Percentiles rank a stretch among this genome's conserved stretches.
Evolutionary conservation across 2,113 vertebrate genomes (phyloP).

Genomic region (Myrmecobius fasciatus): DNA sequence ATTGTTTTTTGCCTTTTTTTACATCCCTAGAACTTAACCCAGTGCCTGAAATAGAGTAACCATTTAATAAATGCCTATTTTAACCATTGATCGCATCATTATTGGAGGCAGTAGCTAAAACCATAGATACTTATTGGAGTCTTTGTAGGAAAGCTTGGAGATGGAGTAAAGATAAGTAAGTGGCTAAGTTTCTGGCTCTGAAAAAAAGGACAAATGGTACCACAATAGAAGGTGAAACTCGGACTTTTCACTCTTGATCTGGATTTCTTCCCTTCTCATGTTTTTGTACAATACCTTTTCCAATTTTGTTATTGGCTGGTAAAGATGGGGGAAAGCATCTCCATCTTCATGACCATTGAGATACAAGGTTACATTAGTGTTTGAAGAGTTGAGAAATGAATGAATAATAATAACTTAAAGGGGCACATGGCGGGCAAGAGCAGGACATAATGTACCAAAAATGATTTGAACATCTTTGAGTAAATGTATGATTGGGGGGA

Average conservation of each 20-base stretch:
- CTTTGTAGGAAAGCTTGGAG: neutral
- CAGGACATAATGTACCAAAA: neutral
- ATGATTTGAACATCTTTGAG: neutral
- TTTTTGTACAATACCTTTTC: neutral
- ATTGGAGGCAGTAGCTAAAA: neutral
- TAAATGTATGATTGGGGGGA: neutral
- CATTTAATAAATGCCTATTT: neutral
- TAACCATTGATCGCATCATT: neutral
- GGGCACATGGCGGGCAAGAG: neutral
- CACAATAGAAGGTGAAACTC: neutral
- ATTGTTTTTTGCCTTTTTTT: neutral
- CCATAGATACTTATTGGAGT: neutral
- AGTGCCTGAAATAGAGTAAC: neutral
- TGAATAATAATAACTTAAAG: neutral
- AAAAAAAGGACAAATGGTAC: neutral
- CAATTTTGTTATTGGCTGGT: neutral
- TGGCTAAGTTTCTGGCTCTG: neutral
- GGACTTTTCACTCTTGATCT: neutral
- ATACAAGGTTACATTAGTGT: neutral
- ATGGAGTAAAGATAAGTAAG: neutral
- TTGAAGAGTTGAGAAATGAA: neutral
- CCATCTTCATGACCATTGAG: neutral
- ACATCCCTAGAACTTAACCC: neutral
- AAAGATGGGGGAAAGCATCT: neutral
- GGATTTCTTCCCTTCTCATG: neutral